Percentiles rank a stretch among this genome's conserved stretches.
phyloP scores from a whole-genome alignment of 1,140 invertebrate genomes.

The Psix sp. region DNA sequence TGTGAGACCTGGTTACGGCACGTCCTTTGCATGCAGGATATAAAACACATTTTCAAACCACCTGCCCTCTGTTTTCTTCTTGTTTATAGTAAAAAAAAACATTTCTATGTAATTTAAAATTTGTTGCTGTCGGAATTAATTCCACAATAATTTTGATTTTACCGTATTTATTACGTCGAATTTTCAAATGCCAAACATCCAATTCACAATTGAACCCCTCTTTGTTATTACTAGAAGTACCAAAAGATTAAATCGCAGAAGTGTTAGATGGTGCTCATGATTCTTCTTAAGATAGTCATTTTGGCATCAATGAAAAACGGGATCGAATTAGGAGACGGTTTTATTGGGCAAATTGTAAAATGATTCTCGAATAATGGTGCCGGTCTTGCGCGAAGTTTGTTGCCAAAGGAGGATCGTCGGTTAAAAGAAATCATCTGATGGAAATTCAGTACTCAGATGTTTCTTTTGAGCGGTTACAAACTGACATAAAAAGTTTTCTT shows the following conservation, averaged over 20 bases:
- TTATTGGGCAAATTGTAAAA: conserved; percentile 52
- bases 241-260: conserved; percentile 13
- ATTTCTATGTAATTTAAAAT: too few species aligned
- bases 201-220: background rate
- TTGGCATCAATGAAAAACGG: conserved; percentile 27
- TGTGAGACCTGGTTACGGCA: too few species aligned
- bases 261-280: background rate
- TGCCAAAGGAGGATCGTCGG: conserved; percentile 50
- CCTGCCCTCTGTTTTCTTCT: too few species aligned
- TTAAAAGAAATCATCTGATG: conserved; percentile 22
- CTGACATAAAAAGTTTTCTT: conserved; percentile 46
- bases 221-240: background rate
- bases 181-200: background rate
- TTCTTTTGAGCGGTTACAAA: conserved; percentile 49
- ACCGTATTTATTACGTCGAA: too few species aligned
- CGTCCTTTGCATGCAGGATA: too few species aligned
- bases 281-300: conserved; percentile 1
- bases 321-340: conserved; percentile 19
- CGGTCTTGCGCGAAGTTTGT: conserved; percentile 50
- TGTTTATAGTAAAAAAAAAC: too few species aligned
- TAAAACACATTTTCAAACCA: too few species aligned
- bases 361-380: conserved; percentile 56
- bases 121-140: background rate
- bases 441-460: conserved; percentile 33
- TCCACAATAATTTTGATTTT: conserved; percentile 10